These are phyloP conservation scores for Carassius gibelio DNA, from an alignment of 2,113 vertebrate genomes.

Conservation along the genomic window DNA sequence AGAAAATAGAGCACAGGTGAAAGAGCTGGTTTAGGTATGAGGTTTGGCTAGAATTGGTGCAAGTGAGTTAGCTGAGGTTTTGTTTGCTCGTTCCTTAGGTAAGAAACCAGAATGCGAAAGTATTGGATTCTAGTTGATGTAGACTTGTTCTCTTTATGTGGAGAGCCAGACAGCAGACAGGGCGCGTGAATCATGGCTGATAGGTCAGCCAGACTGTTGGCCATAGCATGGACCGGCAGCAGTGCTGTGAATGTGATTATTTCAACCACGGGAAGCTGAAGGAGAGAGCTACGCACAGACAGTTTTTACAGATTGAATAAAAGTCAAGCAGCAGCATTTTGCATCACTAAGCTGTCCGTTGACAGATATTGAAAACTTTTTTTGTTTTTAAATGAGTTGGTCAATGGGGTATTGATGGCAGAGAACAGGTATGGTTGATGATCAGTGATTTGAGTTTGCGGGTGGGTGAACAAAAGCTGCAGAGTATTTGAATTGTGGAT, in stretches of 20 bases:
- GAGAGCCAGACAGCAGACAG: neutral
- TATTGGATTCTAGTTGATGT: neutral
- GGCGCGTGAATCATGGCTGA: slow-evolving; percentile 26
- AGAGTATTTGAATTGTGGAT: neutral
- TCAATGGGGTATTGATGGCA: neutral
- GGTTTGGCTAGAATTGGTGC: no score
- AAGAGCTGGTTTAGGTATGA: no score
- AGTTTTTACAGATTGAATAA: neutral
- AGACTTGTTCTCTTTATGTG: neutral
- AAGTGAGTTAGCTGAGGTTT: neutral
- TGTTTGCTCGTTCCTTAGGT: neutral
- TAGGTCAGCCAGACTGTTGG: slow-evolving; percentile 16
- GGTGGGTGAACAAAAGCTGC: neutral
- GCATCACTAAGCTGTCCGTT: neutral
- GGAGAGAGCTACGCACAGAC: neutral
- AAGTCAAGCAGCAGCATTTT: neutral
- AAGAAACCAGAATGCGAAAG: neutral
- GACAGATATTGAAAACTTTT: neutral
- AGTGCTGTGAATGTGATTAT: neutral
- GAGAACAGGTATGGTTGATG: neutral
- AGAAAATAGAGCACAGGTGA: no score
- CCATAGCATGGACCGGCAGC: neutral
- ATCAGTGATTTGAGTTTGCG: neutral
- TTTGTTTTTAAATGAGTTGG: neutral
- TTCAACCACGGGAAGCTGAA: neutral